Evolutionary conservation across 2,888 invertebrate species (phyloP), one percentile per base, ranked within the genome.

Genomic region (Neoaliturus tenellus): DNA sequence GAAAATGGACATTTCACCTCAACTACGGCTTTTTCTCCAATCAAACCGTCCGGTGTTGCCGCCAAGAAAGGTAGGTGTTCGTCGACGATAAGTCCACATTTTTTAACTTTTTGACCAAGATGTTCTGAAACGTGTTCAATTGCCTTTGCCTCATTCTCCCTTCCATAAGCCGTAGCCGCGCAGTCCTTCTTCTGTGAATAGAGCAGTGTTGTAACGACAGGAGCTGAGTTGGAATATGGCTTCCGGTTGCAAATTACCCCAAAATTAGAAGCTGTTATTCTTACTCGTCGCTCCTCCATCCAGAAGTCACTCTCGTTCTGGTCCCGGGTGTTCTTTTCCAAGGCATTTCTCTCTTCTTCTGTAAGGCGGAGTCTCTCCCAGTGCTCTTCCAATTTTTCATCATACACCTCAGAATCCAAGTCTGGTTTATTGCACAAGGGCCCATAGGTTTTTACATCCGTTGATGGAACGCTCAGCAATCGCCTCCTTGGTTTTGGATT

Each of bases 241-340:
- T 44, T 80, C 44, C 80, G 25, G 12, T 80, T 80, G 35, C 80
- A 80, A 17, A 80, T 55, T 4, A 55, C 25, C 6, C 48, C 48
- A n/a, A 80, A 80, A 28, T 80, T 80, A 4, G 55, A 80, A 2
- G 80, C 80, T 28, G 80, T 80, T 44, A 80, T 35, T 80, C 80
- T 80, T 5, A 55, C 31, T 28, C 80, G 39, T 80, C 80, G 39
- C 33, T 80, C 80, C 44, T 80, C 80, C 39, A 80, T 41, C 80
- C 80, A 80, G 51, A 55, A 20, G 23, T 25, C 39, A 14, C 39
- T 58, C 14, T 81, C 58, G 62, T 33, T 62, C 39, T 81, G 81
- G n/a, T n/a, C 4, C 2, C 62, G 25, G 12, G 62, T 62, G 12
- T 62, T 62, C 8, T 8, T 12, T 62, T 62, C 62, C 23, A 62